Evolutionary conservation across 2,888 invertebrate genomes (phyloP).

Genomic region (Pilophorus perplexus): DNA sequence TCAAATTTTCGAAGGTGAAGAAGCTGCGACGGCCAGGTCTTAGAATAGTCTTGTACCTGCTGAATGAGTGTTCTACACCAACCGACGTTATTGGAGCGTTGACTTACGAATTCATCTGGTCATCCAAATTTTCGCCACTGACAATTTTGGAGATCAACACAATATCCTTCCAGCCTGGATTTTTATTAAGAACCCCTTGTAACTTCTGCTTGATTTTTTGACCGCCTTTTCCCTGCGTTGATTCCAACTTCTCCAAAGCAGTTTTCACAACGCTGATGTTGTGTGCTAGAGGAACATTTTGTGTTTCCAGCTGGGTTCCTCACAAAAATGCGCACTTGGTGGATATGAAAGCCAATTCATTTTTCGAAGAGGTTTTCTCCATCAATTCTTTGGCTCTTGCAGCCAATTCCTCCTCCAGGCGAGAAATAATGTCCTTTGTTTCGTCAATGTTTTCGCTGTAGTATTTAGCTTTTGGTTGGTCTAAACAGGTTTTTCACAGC

Average conservation of each 20-base stretch:
- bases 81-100: not conserved
- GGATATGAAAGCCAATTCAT: not conserved
- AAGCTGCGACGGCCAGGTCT: not conserved
- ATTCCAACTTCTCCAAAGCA: not conserved
- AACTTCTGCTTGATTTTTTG: not conserved
- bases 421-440: too few relatives aligned
- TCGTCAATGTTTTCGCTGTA: too few relatives aligned
- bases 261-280: not conserved
- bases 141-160: not conserved
- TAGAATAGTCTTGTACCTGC: not conserved
- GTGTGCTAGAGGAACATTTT: too few relatives aligned
- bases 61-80: not conserved
- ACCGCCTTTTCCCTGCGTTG: not conserved
- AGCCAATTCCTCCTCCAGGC: not conserved
- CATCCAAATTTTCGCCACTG: not conserved
- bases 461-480: too few relatives aligned
- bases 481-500: too few relatives aligned
- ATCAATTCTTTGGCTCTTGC: not conserved
- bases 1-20: not conserved
- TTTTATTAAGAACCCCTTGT: not conserved
- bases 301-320: not conserved
- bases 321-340: not conserved
- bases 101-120: not conserved
- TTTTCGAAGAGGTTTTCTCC: not conserved
- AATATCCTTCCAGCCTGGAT: not conserved